Percentiles rank a stretch among this genome's conserved stretches.
phyloP scores from a whole-genome alignment of 2,113 vertebrate genomes.

The Actenoides lindsayi region DNA sequence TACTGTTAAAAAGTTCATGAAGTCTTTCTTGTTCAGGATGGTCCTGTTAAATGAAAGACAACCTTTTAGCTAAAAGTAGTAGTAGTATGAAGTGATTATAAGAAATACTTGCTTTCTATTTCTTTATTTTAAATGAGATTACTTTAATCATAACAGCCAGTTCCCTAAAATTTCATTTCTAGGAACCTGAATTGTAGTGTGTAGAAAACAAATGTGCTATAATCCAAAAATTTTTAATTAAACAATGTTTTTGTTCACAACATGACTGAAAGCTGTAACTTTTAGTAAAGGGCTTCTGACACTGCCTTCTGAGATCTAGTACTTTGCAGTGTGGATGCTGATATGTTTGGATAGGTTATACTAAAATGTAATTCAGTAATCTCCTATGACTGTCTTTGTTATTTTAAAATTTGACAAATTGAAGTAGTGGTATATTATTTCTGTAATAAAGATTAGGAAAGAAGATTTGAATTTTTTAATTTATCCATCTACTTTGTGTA shows the following conservation, averaged over 20 bases:
- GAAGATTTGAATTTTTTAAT: not conserved
- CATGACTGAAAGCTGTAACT: not conserved
- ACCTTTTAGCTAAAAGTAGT: not conserved
- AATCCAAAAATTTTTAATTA: not conserved
- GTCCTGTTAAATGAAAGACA: not conserved
- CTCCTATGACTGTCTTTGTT: not conserved
- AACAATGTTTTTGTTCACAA: not conserved
- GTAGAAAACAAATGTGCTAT: not conserved
- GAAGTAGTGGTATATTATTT: not conserved
- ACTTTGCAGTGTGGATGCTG: not conserved
- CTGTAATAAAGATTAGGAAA: not conserved
- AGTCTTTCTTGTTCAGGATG: not conserved
- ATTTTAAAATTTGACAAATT: not conserved
- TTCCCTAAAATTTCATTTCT: not conserved
- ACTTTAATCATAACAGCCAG: not conserved
- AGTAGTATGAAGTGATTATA: not conserved
- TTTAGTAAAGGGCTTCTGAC: not conserved
- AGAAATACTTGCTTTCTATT: not conserved
- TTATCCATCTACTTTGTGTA: not conserved
- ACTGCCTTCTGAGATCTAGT: constrained; percentile 23
- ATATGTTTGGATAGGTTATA: constrained; percentile 21
- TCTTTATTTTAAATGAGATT: not conserved
- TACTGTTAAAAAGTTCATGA: constrained; percentile 1
- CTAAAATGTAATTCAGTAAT: not conserved
- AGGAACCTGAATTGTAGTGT: not conserved